Percentiles rank a stretch among this genome's conserved stretches.
phyloP scores from a whole-genome alignment of 2,113 vertebrate genomes.

The Psilopsiagon aymara region DNA sequence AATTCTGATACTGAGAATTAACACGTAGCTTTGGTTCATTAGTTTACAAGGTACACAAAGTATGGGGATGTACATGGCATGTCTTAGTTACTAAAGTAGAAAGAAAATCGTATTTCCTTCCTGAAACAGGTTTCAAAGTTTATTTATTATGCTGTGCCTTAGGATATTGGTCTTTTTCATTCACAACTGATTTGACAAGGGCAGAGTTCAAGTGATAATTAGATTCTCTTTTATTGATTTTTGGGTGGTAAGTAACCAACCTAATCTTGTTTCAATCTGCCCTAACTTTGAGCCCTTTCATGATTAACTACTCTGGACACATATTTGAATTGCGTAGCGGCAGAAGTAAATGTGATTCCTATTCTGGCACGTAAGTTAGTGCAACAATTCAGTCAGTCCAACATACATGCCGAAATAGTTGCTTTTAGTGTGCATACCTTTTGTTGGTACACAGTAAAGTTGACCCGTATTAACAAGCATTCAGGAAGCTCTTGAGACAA shows the following conservation, averaged over 20 bases:
- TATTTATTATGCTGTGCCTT: neutral
- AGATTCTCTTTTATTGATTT: slow-evolving; percentile 21
- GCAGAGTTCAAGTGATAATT: slow-evolving; percentile 17
- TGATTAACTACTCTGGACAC: neutral
- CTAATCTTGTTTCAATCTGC: slow-evolving; percentile 9
- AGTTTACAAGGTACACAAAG: neutral
- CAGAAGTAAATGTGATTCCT: neutral
- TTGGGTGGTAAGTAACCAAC: neutral
- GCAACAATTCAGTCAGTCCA: neutral
- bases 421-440: neutral
- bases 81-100: neutral
- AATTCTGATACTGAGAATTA: neutral
- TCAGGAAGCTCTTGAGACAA: neutral
- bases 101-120: neutral
- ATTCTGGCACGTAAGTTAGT: neutral
- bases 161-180: neutral
- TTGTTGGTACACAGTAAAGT: neutral
- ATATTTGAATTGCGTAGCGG: fast-evolving
- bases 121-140: neutral
- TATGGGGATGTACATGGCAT: neutral
- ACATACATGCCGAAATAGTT: neutral
- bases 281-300: neutral
- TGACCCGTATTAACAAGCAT: neutral
- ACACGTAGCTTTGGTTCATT: neutral
- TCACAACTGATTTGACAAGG: slow-evolving; percentile 6